Base-by-base conservation (phyloP, 1,140 invertebrate genomes). In the Anoplolepis gracilipes region DNA sequence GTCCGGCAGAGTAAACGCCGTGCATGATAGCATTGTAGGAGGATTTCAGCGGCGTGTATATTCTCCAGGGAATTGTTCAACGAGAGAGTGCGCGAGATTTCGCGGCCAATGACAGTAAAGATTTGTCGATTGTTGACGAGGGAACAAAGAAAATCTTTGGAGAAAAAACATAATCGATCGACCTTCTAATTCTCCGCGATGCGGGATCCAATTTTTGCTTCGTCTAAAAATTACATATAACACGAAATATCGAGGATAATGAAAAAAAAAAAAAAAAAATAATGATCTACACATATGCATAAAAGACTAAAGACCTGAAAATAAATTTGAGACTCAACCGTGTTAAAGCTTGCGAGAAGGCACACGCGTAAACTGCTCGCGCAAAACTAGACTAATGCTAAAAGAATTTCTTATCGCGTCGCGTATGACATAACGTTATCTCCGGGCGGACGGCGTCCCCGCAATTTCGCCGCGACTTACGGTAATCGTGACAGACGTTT, bases 21-120 rank as follows among this genome's bases (percentile, higher is more conserved):
- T 53, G 46, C n/a, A 39, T 13, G 67, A 82, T 82, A 82, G 78
- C 25, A 69, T 73, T 69, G 53, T 22, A 33, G 16, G 10, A 79
- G 65, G 67, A 59, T 82, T 81, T 81, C 72, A 72, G 78, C 67
- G 36, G 53, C 36, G 67, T 42, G 78, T 73, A 82, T 22, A 82
- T 22, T 73, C 67, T 13, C 78, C 36, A 28, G 36, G 67, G 78
- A 46, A 72, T 82, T 82, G 78, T 61, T 82, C 67, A 59, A 82
- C 78, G 78, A 59, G 53, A 53, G 53, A 46, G 67, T 19, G 39
- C n/a, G n/a, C n/a, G n/a, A n/a, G 19, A 73, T 72, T 46, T 59
- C 53, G 39, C 8, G 78, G 39, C 13, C 53, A 46, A 19, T 25
- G 53, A 55, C 53, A 81, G 25, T 33, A 33, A 8, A 5, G 76